A percentile compares a stretch with the other conserved stretches of the same genome.
Evolutionary conservation across 2,797 vertebrate species (phyloP).

Genomic region (Hyperoplus lanceolatus): DNA sequence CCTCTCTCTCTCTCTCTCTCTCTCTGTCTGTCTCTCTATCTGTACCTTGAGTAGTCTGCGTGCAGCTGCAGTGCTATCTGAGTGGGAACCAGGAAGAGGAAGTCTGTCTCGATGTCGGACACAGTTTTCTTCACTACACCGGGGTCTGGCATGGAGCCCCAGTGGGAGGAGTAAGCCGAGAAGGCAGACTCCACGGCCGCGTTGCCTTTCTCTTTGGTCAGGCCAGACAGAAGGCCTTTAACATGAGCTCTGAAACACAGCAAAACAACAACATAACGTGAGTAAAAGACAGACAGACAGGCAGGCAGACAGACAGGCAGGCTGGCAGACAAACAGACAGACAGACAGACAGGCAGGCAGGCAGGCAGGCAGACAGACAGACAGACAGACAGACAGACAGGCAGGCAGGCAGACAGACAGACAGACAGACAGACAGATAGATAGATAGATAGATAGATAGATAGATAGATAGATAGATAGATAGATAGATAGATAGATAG

Average conservation of each 20-base stretch:
- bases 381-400: no score
- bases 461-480: no score
- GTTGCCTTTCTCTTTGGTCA: constrained; percentile 81
- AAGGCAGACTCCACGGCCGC: constrained; percentile 66
- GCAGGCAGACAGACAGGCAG: no score
- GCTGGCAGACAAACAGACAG: no score
- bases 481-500: no score
- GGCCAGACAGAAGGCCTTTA: constrained; percentile 75
- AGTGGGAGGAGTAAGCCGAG: constrained; percentile 80
- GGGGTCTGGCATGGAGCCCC: constrained; percentile 75
- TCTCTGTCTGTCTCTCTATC: constrained; percentile 14
- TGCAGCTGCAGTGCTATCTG: constrained; percentile 86
- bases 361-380: no score
- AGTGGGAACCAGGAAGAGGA: constrained; percentile 89
- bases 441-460: no score
- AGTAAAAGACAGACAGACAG: no score
- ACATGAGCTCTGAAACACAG: constrained; percentile 75
- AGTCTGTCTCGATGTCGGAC: constrained; percentile 86
- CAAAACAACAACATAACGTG: not conserved
- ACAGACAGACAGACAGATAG: no score
- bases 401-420: no score
- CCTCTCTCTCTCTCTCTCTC: no score
- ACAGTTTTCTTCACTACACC: constrained; percentile 87
- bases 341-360: no score
- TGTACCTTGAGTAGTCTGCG: constrained; percentile 81